phyloP scores from a whole-genome alignment of 2,888 invertebrate species.

The Limnephilus rhombicus region DNA sequence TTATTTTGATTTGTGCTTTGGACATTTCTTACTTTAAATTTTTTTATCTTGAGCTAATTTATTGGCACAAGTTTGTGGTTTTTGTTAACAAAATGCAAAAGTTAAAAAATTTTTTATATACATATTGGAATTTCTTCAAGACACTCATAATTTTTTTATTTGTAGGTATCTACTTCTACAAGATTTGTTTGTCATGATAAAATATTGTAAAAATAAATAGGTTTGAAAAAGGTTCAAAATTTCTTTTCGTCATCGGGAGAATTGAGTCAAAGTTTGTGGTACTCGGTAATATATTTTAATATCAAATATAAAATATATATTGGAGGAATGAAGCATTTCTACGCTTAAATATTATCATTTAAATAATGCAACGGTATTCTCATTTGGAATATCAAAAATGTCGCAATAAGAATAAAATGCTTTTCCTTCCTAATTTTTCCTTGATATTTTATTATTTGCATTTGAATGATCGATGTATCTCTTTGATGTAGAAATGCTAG shows the following conservation, averaged over 20 bases:
- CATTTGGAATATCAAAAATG: background rate
- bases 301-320: background rate
- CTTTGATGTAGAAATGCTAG: background rate
- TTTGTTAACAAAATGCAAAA: background rate
- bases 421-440: background rate
- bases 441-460: background rate
- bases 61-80: too few relatives aligned
- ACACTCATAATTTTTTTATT: background rate
- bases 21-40: too few relatives aligned
- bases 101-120: background rate
- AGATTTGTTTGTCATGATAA: background rate
- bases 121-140: background rate
- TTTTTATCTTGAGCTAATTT: too few relatives aligned
- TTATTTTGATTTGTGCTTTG: too few relatives aligned
- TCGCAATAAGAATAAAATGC: background rate
- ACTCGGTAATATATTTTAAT: too few relatives aligned
- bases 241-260: background rate
- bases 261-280: too few relatives aligned
- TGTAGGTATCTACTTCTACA: background rate
- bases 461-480: background rate
- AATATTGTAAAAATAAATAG: background rate
- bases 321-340: background rate
- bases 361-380: background rate
- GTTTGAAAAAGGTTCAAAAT: background rate
- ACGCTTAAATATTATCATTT: background rate